Conservation (phyloP, 1,140 invertebrate species). For the Dufourea novaeangliae region DNA sequence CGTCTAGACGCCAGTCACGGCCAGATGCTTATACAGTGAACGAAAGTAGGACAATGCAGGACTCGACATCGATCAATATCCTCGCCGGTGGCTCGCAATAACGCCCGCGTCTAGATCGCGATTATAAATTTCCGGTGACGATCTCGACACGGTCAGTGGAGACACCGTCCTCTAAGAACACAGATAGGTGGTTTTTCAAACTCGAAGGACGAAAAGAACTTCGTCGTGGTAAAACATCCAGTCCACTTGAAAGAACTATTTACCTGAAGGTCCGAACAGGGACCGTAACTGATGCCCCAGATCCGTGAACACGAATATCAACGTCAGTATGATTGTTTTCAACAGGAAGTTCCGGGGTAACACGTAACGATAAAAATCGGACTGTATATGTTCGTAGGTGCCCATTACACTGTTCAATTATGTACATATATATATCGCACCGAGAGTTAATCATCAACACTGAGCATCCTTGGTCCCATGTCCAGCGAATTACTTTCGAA, state of each 20-base stretch:
- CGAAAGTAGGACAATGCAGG: constrained; percentile 59
- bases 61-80: constrained; percentile 51
- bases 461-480: neutral
- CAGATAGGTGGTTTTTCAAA: neutral
- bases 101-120: constrained; percentile 17
- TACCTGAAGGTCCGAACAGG: constrained; percentile 9
- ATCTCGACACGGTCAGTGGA: neutral
- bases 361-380: neutral
- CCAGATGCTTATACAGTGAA: neutral
- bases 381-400: neutral
- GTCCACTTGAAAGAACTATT: constrained; percentile 19
- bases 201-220: neutral
- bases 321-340: neutral
- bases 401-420: neutral
- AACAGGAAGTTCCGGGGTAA: neutral
- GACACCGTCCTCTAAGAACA: no score
- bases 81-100: neutral
- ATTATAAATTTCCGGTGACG: constrained; percentile 20
- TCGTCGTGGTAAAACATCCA: no score
- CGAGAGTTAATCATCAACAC: neutral
- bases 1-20: constrained; percentile 38
- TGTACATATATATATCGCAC: neutral
- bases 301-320: constrained; percentile 20
- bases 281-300: neutral
- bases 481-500: neutral